Evolutionary conservation across 30 jellyfish, hydroid and myxozoan genomes (phyloP).

Genomic region (Hydra vulgaris): DNA sequence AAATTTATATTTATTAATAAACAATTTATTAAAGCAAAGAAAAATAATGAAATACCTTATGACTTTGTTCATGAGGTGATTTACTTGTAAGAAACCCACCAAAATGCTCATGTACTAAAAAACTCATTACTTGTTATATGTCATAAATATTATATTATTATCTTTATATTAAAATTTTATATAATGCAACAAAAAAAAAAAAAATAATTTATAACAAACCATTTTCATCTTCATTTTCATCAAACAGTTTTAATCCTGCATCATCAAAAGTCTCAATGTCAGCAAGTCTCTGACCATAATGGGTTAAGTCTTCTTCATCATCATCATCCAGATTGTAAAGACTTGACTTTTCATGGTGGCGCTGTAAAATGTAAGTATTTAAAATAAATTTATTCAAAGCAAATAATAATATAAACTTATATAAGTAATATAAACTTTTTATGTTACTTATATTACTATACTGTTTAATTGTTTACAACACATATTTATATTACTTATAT

Average conservation of each 20-base stretch:
- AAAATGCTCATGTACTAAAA: conserved; percentile 3
- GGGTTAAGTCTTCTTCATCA: conserved; percentile 84
- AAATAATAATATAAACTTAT: neutral
- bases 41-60: neutral
- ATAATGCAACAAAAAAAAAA: neutral
- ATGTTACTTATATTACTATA: too few species aligned
- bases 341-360: conserved; percentile 68
- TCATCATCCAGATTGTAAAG: conserved; percentile 70
- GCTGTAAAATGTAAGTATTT: conserved; percentile 26
- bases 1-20: too few species aligned
- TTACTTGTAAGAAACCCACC: conserved; percentile 16
- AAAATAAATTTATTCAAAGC: neutral
- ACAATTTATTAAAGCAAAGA: too few species aligned
- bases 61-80: conserved; percentile 3
- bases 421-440: neutral
- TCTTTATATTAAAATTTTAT: too few species aligned
- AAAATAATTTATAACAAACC: neutral
- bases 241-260: conserved; percentile 64
- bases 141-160: too few species aligned
- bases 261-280: conserved; percentile 67
- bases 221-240: conserved; percentile 42
- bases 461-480: too few species aligned
- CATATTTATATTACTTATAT: too few species aligned
- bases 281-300: conserved; percentile 81
- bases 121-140: too few species aligned